Evolutionary conservation across 2,888 invertebrate species (phyloP).

Genomic region (Andrena bicolor): DNA sequence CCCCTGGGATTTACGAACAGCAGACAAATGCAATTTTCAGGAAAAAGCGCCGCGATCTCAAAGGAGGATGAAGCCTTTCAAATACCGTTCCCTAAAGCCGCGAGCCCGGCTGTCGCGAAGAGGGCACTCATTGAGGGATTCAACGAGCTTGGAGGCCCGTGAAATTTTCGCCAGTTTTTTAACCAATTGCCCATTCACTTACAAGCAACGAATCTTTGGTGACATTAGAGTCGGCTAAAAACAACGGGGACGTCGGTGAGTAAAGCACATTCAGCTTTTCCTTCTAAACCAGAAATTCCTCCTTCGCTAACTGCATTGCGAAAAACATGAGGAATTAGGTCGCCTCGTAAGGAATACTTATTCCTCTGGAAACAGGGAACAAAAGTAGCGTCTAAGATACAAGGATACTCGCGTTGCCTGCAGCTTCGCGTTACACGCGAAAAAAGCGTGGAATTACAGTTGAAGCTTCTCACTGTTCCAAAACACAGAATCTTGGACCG

Average conservation of each 20-base stretch:
- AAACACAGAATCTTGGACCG: neutral
- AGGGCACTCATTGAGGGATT: neutral
- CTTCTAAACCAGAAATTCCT: neutral
- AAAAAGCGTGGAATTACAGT: too few relatives aligned
- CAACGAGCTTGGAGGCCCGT: neutral
- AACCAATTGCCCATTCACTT: neutral
- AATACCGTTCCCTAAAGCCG: slow-evolving; percentile 18
- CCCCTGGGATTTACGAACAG: slow-evolving; percentile 40
- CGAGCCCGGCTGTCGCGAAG: slow-evolving; percentile 21
- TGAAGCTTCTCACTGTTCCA: too few relatives aligned
- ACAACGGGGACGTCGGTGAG: neutral
- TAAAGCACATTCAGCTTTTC: neutral
- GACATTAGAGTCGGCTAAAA: slow-evolving; percentile 6
- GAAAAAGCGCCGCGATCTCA: slow-evolving; percentile 6
- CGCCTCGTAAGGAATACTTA: neutral
- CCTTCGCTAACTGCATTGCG: neutral
- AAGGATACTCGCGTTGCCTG: too few relatives aligned
- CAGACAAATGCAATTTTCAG: slow-evolving; percentile 38
- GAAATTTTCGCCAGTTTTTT: slow-evolving; percentile 4
- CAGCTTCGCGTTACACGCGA: too few relatives aligned
- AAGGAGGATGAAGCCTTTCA: slow-evolving; percentile 9
- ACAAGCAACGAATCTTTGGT: neutral
- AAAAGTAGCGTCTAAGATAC: too few relatives aligned
- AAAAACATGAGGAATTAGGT: neutral
- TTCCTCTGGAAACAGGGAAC: too few relatives aligned